These are phyloP conservation scores for Ceratosolen fusciceps DNA, from an alignment of 1,140 invertebrate genomes.

Conservation along the genomic window DNA sequence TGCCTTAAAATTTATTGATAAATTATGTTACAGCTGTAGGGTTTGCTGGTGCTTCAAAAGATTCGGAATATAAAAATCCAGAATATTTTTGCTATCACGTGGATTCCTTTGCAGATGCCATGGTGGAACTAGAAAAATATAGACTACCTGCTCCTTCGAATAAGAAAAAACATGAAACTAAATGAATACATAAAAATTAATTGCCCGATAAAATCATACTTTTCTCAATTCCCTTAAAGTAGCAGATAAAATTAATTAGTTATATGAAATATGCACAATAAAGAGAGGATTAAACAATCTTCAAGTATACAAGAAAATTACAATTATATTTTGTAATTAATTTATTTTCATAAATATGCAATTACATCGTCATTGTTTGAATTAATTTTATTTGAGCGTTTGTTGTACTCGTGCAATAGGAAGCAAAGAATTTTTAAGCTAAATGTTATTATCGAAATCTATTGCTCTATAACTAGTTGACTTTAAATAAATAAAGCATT, in stretches of 20 bases:
- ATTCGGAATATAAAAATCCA: slow-evolving; percentile 85
- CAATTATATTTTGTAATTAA: too few relatives aligned
- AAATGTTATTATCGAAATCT: too few relatives aligned
- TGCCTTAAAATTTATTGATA: background rate
- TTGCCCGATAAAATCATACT: background rate
- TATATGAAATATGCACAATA: background rate
- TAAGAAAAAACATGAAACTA: slow-evolving; percentile 52
- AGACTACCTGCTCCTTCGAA: slow-evolving; percentile 82
- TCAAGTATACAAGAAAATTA: too few relatives aligned
- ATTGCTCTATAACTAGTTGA: too few relatives aligned
- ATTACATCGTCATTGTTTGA: too few relatives aligned
- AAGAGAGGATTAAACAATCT: background rate
- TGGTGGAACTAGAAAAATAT: slow-evolving; percentile 86
- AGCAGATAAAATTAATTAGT: background rate
- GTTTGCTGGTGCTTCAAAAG: slow-evolving; percentile 82
- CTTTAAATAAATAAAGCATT: too few relatives aligned
- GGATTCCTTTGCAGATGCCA: slow-evolving; percentile 85
- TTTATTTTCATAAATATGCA: too few relatives aligned
- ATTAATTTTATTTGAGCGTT: too few relatives aligned
- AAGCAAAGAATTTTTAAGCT: too few relatives aligned
- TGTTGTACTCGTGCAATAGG: too few relatives aligned
- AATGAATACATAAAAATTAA: background rate
- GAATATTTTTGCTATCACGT: slow-evolving; percentile 89
- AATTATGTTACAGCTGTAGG: slow-evolving; percentile 71
- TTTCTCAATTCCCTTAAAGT: background rate